phyloP scores from a whole-genome alignment of 53 echinoderm and acorn worm genomes.

The Paelopatides confundens region DNA sequence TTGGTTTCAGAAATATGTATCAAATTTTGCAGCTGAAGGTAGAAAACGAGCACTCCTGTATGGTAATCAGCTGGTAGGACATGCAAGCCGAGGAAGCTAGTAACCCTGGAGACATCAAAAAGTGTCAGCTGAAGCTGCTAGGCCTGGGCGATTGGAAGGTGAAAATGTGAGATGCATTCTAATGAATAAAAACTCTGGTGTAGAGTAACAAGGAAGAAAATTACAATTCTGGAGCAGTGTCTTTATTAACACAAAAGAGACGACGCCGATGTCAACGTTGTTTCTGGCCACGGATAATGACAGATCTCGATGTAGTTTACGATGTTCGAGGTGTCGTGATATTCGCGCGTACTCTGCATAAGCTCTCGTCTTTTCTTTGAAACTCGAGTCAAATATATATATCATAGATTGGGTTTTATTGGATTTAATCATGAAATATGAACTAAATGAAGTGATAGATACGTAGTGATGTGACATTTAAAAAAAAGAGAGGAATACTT shows the following conservation, averaged over 20 bases:
- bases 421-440: neutral
- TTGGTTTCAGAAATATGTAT: conserved; percentile 22
- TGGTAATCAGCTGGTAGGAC: conserved; percentile 13
- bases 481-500: no score
- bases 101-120: conserved; percentile 16
- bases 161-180: neutral
- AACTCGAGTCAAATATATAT: neutral
- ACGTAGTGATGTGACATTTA: no score
- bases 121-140: conserved; percentile 7
- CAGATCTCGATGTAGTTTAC: neutral
- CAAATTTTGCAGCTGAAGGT: conserved; percentile 29
- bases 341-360: neutral
- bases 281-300: neutral
- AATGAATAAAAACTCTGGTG: conserved; percentile 1
- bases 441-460: no score
- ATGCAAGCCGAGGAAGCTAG: neutral
- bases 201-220: conserved; percentile 3
- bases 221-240: neutral
- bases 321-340: neutral
- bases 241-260: conserved; percentile 26
- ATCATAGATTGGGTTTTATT: neutral
- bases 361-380: neutral
- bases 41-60: conserved; percentile 4
- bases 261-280: neutral
- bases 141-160: neutral